Evolutionary conservation across 1,140 invertebrate species (phyloP).

Genomic region (Musca vetustissima): DNA sequence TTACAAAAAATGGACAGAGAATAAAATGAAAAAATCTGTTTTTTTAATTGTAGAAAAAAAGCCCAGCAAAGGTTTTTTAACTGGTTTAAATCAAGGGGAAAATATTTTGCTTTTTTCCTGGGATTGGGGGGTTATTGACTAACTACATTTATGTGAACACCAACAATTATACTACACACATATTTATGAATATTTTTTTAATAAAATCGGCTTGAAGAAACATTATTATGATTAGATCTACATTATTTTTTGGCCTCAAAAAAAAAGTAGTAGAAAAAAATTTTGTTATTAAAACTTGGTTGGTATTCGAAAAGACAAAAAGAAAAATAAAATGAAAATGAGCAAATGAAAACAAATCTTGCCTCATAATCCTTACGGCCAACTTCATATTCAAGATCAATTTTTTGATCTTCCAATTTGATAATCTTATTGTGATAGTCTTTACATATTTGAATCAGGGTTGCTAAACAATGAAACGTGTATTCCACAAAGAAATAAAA

Average conservation of each 20-base stretch:
- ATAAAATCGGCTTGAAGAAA: background rate
- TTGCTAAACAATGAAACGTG: conserved; percentile 58
- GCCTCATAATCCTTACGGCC: conserved; percentile 90
- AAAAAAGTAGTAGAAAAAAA: background rate
- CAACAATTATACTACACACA: conserved; percentile 5
- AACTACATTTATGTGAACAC: too few species aligned
- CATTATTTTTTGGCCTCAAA: background rate
- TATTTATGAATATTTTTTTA: background rate
- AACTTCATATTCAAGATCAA: conserved; percentile 95
- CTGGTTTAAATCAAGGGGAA: too few species aligned
- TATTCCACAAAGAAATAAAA: too few species aligned
- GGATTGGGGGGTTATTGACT: too few species aligned
- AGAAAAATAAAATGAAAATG: background rate
- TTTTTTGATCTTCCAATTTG: conserved; percentile 90
- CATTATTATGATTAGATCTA: background rate
- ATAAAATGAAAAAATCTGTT: too few species aligned
- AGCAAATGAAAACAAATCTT: conserved; percentile 49
- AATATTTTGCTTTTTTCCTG: too few species aligned
- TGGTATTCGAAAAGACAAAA: background rate
- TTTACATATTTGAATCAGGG: conserved; percentile 81
- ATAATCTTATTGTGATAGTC: conserved; percentile 85
- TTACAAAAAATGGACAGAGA: too few species aligned
- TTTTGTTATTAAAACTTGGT: background rate
- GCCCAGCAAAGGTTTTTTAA: too few species aligned
- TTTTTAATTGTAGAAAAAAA: too few species aligned